Evolutionary conservation across 1,140 invertebrate species (phyloP).

Genomic region (Ooceraea biroi): DNA sequence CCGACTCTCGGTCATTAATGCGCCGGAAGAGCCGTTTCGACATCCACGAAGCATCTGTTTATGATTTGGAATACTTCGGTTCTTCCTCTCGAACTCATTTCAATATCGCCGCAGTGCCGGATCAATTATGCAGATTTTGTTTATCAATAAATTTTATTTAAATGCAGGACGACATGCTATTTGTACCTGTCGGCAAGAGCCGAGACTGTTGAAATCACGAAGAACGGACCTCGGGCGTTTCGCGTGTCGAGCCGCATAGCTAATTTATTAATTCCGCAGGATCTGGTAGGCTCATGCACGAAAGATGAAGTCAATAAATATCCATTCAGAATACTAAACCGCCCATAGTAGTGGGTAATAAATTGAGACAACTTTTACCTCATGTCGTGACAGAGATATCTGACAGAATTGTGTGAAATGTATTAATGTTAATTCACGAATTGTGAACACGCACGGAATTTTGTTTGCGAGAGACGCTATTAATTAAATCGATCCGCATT

Average conservation of each 20-base stretch:
- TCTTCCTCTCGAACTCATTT: not conserved
- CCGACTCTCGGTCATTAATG: constrained; percentile 58
- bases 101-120: not conserved
- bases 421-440: constrained; percentile 39
- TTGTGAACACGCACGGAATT: not conserved
- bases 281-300: not conserved
- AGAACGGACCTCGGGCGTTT: not conserved
- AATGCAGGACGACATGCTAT: not conserved
- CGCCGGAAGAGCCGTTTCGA: constrained; percentile 34
- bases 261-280: constrained; percentile 52
- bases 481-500: not conserved
- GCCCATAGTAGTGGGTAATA: constrained; percentile 20
- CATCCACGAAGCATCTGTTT: constrained; percentile 47
- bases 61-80: not conserved
- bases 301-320: constrained; percentile 50
- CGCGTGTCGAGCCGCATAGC: not conserved
- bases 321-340: constrained; percentile 35
- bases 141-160: constrained; percentile 15
- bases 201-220: constrained; percentile 14
- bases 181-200: constrained; percentile 1
- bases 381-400: not conserved
- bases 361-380: constrained; percentile 57
- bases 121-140: constrained; percentile 40
- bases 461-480: not conserved
- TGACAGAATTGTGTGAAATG: constrained; percentile 10